phyloP scores from a whole-genome alignment of 2,113 vertebrate genomes.

The Haliaeetus leucogaster region DNA sequence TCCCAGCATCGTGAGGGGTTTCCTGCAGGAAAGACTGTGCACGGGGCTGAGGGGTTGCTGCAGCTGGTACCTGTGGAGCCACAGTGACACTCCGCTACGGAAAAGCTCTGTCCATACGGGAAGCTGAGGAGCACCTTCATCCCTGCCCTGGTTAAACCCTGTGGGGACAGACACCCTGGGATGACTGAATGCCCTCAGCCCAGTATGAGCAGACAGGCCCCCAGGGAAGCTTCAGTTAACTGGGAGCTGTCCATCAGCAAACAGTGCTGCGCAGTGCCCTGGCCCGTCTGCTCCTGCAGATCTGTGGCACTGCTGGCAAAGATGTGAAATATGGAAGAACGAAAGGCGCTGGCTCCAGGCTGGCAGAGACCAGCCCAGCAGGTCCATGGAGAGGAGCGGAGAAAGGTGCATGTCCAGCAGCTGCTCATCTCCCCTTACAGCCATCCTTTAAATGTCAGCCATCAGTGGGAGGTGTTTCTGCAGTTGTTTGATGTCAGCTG shows the following conservation, averaged over 20 bases:
- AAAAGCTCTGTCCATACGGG: background rate
- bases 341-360: background rate
- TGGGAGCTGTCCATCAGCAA: background rate
- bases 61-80: background rate
- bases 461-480: background rate
- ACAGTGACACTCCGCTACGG: background rate
- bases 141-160: background rate
- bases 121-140: background rate
- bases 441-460: background rate
- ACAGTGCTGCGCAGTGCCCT: background rate
- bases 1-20: background rate
- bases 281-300: background rate
- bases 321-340: background rate
- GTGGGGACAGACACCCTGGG: background rate
- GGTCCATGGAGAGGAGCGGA: fast-evolving
- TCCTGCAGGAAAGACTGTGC: background rate
- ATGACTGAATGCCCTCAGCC: background rate
- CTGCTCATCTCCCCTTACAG: background rate
- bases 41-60: background rate
- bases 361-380: background rate
- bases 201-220: background rate
- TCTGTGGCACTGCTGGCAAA: background rate
- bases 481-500: background rate
- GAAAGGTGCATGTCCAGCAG: background rate
- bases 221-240: background rate